A percentile compares a stretch with the other conserved stretches of the same genome.
These are phyloP conservation scores for Pristiophorus japonicus DNA, from an alignment of 2,113 vertebrate species.

Conservation along the genomic window DNA sequence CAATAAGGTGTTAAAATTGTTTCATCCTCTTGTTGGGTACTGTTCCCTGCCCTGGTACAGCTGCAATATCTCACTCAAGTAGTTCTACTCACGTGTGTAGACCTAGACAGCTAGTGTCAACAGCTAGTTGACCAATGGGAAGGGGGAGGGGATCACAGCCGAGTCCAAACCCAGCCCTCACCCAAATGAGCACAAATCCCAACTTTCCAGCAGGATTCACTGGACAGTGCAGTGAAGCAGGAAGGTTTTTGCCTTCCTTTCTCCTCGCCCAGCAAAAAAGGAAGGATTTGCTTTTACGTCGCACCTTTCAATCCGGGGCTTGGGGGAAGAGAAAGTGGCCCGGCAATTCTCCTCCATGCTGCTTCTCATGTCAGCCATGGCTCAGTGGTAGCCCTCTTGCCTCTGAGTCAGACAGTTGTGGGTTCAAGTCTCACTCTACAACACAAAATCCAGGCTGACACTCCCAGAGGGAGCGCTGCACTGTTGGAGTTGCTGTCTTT, in stretches of 20 bases:
- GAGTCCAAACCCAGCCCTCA: background rate
- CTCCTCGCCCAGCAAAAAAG: background rate
- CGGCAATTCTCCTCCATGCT: background rate
- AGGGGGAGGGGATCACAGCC: background rate
- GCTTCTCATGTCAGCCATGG: background rate
- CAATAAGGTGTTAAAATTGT: background rate
- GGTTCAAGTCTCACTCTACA: background rate
- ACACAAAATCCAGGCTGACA: background rate
- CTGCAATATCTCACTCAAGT: background rate
- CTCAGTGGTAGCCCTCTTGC: background rate
- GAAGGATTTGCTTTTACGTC: background rate
- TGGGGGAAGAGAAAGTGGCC: no score
- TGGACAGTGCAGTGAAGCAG: background rate
- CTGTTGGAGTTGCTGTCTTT: background rate
- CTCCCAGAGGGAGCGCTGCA: background rate
- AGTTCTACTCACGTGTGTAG: background rate
- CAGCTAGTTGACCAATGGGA: background rate
- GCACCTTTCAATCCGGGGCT: background rate
- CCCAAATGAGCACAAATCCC: background rate
- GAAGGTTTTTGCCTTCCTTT: background rate
- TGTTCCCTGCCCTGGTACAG: background rate
- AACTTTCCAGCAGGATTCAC: background rate
- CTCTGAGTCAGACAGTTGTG: background rate
- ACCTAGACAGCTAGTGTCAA: background rate
- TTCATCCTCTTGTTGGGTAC: background rate